These are phyloP conservation scores for Urophycis tenuis DNA, from an alignment of 2,797 vertebrate genomes.

Conservation along the genomic window DNA sequence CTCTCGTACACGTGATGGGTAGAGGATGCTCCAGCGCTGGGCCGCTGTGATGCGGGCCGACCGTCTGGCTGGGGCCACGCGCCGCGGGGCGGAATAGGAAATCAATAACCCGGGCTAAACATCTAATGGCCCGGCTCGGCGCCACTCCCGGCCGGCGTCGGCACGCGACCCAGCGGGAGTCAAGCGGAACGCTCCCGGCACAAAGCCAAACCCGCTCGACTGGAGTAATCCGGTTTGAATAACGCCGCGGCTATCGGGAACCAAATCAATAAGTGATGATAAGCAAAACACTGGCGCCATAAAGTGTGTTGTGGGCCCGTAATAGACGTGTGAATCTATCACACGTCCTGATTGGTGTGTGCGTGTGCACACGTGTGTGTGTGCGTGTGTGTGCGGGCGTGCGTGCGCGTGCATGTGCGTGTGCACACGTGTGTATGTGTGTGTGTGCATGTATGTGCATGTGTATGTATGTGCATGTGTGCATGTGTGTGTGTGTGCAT, in stretches of 20 bases:
- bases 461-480: not conserved
- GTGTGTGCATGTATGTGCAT: not conserved
- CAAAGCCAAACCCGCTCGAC: too few relatives aligned
- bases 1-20: not conserved
- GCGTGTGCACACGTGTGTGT: not conserved
- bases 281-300: too few relatives aligned
- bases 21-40: not conserved
- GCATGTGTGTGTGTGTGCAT: not conserved
- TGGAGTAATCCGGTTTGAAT: too few relatives aligned
- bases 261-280: too few relatives aligned
- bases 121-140: not conserved
- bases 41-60: not conserved
- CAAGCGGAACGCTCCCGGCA: not conserved
- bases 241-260: too few relatives aligned
- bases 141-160: not conserved
- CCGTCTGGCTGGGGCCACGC: not conserved
- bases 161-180: not conserved
- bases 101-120: not conserved
- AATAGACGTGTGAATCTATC: too few relatives aligned
- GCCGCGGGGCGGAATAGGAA: not conserved
- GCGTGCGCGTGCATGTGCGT: not conserved
- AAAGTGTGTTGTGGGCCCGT: too few relatives aligned
- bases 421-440: not conserved
- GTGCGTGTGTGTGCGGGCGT: not conserved
- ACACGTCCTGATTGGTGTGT: too few relatives aligned